Percentiles rank a stretch among this genome's conserved stretches.
Conservation (phyloP, 2,797 vertebrate species). For the Enteromius anoplus region DNA sequence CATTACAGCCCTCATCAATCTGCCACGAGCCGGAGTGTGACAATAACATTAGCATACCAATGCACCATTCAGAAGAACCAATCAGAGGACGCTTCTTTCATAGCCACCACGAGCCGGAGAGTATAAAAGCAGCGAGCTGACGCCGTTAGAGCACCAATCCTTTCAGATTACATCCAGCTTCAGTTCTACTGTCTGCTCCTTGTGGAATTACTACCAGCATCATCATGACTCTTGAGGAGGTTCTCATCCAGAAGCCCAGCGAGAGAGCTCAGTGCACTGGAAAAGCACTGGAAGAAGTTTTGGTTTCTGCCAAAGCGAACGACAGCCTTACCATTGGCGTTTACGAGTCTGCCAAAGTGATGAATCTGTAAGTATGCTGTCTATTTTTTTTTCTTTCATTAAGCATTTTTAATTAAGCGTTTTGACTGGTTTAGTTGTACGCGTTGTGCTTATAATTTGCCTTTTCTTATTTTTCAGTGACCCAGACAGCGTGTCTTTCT, state of each 20-base stretch:
- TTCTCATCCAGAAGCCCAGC: conserved; percentile 69
- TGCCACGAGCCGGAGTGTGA: conserved; percentile 78
- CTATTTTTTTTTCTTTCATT: fast-evolving
- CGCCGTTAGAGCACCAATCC: conserved; percentile 45
- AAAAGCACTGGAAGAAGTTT: conserved; percentile 84
- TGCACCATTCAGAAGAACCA: conserved; percentile 70
- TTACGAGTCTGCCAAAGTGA: conserved; percentile 94
- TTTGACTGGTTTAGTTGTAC: background rate
- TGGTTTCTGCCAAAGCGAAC: conserved; percentile 87
- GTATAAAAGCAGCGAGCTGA: conserved; percentile 65
- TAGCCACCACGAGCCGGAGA: conserved; percentile 62
- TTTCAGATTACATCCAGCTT: conserved; percentile 56
- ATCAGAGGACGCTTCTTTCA: conserved; percentile 70
- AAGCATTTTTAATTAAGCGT: fast-evolving
- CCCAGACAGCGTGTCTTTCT: conserved; percentile 86
- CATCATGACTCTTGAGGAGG: conserved; percentile 81
- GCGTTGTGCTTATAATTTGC: background rate
- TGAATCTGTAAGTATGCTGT: conserved; percentile 89
- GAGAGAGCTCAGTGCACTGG: conserved; percentile 81
- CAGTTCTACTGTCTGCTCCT: conserved; percentile 13
- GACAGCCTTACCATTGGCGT: conserved; percentile 90
- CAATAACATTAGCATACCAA: conserved; percentile 81
- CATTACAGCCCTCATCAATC: conserved; percentile 74
- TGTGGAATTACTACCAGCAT: conserved; percentile 17
- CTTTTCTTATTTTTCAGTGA: conserved; percentile 70